Conservation (phyloP, 2,797 vertebrate species). For the Pseudocheirus occidentalis region DNA sequence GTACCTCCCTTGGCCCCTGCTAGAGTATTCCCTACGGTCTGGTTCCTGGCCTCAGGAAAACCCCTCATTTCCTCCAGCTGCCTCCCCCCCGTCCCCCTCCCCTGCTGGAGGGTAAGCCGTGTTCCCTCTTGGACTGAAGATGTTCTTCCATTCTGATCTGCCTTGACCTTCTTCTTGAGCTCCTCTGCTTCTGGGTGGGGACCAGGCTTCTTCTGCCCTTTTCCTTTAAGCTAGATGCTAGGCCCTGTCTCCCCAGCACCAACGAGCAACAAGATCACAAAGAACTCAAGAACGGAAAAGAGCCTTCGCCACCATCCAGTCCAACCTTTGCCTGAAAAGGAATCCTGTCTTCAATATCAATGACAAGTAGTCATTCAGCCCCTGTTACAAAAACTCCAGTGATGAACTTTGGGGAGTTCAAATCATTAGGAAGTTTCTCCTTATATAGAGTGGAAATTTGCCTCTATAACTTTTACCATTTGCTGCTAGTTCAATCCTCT, state of each 20-base stretch:
- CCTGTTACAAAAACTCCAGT: background rate
- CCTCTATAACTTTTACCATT: background rate
- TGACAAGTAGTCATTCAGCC: background rate
- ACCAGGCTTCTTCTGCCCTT: background rate
- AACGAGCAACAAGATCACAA: background rate
- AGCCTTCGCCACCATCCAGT: background rate
- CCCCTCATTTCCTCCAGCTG: background rate
- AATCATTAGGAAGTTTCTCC: background rate
- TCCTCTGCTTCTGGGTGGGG: background rate
- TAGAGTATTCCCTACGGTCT: background rate
- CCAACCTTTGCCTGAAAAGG: background rate
- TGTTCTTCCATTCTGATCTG: background rate
- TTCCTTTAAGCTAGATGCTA: background rate
- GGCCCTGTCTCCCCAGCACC: background rate
- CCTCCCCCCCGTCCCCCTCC: background rate
- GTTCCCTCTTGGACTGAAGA: background rate
- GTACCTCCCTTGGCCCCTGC: background rate
- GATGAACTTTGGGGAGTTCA: background rate
- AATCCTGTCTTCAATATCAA: background rate
- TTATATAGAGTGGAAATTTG: background rate
- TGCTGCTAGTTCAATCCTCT: background rate
- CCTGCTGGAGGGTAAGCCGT: background rate
- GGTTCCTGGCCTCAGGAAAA: background rate
- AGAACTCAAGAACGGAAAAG: background rate
- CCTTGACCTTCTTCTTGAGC: background rate